These are phyloP conservation scores for Druceiella hillmani DNA, from an alignment of 2,888 invertebrate species.

Conservation along the genomic window DNA sequence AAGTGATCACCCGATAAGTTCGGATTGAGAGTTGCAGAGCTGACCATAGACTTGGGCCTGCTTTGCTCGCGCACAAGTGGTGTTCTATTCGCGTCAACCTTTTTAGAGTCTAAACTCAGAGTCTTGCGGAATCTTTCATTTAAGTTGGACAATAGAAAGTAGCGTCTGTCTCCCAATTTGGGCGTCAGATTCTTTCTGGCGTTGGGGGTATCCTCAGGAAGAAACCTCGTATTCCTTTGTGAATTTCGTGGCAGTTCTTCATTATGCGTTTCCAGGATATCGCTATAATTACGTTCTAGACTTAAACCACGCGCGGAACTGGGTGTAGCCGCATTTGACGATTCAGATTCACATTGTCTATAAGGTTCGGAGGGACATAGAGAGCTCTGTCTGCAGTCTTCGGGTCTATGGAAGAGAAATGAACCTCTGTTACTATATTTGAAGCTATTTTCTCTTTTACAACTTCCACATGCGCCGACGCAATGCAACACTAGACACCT, in stretches of 20 bases:
- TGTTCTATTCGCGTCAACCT: constrained; percentile 40
- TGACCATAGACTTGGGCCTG: constrained; percentile 45
- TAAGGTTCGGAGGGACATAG: constrained; percentile 35
- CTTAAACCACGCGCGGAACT: constrained; percentile 4
- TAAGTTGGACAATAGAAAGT: constrained; percentile 41
- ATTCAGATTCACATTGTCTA: constrained; percentile 33
- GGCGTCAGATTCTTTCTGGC: constrained; percentile 45
- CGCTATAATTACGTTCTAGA: no score
- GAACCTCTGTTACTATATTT: constrained; percentile 40
- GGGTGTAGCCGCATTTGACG: constrained; percentile 35
- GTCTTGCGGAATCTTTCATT: constrained; percentile 49
- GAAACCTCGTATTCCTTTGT: no score
- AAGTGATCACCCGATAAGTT: constrained; percentile 35
- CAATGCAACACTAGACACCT: constrained; percentile 38
- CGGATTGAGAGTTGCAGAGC: constrained; percentile 39
- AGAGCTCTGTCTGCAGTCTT: constrained; percentile 35
- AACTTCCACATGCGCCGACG: constrained; percentile 37
- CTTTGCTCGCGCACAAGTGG: constrained; percentile 35
- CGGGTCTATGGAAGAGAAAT: constrained; percentile 43
- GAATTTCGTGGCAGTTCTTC: no score
- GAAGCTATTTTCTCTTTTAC: constrained; percentile 34
- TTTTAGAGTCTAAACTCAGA: constrained; percentile 46
- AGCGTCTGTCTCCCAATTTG: constrained; percentile 43
- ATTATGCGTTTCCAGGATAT: no score
- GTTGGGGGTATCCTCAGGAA: no score